Conservation (phyloP, 2,113 vertebrate species). For the Hoplias malabaricus region DNA sequence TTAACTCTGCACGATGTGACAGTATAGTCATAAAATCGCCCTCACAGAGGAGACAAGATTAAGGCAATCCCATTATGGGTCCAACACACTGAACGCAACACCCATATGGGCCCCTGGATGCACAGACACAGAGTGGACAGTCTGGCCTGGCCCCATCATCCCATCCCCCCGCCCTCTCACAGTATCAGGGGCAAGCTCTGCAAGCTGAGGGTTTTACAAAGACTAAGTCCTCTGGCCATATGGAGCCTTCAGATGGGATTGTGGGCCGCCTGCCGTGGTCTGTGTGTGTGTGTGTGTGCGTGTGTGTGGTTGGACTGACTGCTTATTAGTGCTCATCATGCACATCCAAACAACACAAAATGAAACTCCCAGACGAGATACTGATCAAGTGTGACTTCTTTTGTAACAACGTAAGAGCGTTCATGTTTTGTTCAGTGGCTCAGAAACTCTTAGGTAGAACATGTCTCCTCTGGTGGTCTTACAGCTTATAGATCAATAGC, state of each 20-base stretch:
- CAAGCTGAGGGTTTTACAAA: slow-evolving; percentile 29
- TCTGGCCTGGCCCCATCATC: neutral
- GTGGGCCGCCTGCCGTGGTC: neutral
- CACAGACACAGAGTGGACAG: neutral
- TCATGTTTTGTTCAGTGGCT: neutral
- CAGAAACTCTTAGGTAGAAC: neutral
- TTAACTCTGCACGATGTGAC: neutral
- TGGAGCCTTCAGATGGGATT: slow-evolving; percentile 39
- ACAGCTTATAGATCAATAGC: no score
- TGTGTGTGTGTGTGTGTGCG: slow-evolving; percentile 35
- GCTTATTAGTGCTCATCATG: neutral
- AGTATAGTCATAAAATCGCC: neutral
- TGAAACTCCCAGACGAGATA: neutral
- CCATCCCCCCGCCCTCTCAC: neutral
- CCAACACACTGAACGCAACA: slow-evolving; percentile 24
- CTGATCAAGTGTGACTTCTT: neutral
- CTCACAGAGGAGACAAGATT: slow-evolving; percentile 30
- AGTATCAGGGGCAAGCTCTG: slow-evolving; percentile 5
- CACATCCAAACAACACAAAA: slow-evolving; percentile 29
- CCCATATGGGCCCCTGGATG: slow-evolving; percentile 30
- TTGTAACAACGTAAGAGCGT: neutral
- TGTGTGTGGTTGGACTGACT: no score
- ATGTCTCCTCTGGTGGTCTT: no score
- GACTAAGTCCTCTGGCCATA: slow-evolving; percentile 47
- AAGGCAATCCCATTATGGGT: slow-evolving; percentile 46